A percentile compares a stretch with the other conserved stretches of the same genome.
phyloP scores from a whole-genome alignment of 2,113 vertebrate genomes.

The Perca schrenkii region DNA sequence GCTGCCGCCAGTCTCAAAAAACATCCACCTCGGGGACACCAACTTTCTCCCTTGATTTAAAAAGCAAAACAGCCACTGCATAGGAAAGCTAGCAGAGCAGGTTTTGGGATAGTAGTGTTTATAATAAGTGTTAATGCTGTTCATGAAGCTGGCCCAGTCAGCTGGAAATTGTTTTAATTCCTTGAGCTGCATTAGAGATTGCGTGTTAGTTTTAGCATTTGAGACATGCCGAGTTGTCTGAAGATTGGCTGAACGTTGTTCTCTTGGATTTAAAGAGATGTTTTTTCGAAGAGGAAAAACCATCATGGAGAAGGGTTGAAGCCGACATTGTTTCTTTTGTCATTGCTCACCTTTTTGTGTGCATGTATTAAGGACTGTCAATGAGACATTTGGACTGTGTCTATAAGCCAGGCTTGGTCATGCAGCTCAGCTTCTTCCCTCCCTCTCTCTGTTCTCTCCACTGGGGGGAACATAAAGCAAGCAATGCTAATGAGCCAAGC shows the following conservation, averaged over 20 bases:
- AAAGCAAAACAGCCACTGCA: not conserved
- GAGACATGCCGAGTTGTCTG: constrained; percentile 2
- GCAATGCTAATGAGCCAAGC: constrained; percentile 73
- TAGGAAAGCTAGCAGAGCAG: not conserved
- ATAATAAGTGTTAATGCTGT: not conserved
- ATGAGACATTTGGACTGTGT: not conserved
- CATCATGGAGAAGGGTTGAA: not conserved
- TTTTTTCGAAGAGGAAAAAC: not conserved
- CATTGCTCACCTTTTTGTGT: not conserved
- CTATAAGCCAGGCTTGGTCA: constrained; percentile 7
- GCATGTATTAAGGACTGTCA: not conserved
- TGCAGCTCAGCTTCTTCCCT: constrained; percentile 17
- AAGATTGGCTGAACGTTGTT: not conserved
- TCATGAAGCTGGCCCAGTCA: not conserved
- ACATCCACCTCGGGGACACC: too few relatives aligned
- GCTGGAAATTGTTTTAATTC: not conserved
- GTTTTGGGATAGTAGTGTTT: not conserved
- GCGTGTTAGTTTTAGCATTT: not conserved
- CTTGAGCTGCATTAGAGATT: not conserved
- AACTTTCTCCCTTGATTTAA: not conserved
- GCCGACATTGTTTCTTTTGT: not conserved
- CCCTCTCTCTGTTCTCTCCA: constrained; percentile 28
- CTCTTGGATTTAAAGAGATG: not conserved
- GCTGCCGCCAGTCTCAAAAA: too few relatives aligned
- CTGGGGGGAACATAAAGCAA: constrained; percentile 51